These are phyloP conservation scores for Listronotus bonariensis DNA, from an alignment of 1,140 invertebrate species.

Conservation along the genomic window DNA sequence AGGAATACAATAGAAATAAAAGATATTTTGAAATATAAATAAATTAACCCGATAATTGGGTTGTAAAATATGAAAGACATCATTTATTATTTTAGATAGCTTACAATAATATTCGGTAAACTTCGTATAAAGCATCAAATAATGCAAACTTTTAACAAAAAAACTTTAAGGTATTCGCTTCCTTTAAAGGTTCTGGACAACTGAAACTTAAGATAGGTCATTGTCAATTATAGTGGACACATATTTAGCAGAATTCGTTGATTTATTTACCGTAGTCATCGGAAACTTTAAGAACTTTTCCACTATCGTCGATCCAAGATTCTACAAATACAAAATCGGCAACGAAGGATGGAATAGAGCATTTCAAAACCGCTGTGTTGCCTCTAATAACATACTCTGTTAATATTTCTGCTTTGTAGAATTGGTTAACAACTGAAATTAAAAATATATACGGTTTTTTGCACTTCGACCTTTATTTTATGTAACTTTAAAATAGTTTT, in stretches of 20 bases:
- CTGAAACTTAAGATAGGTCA: constrained; percentile 6
- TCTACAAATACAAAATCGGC: constrained; percentile 80
- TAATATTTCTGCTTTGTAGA: constrained; percentile 79
- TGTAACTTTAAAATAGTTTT: too few relatives aligned
- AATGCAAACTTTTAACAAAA: too few relatives aligned
- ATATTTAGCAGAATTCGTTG: too few relatives aligned
- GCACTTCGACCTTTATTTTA: too few relatives aligned
- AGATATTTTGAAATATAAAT: too few relatives aligned
- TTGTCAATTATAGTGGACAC: constrained; percentile 9
- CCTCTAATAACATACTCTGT: constrained; percentile 81
- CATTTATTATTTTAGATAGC: too few relatives aligned
- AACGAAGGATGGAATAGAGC: constrained; percentile 80
- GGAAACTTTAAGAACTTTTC: constrained; percentile 63
- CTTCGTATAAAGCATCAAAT: too few relatives aligned
- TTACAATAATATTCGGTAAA: too few relatives aligned
- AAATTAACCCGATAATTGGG: too few relatives aligned
- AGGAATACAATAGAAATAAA: too few relatives aligned
- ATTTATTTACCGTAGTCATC: constrained; percentile 64
- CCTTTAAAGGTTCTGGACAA: constrained; percentile 8
- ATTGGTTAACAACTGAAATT: constrained; percentile 77
- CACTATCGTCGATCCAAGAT: constrained; percentile 73
- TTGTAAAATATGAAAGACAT: too few relatives aligned
- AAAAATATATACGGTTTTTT: background rate
- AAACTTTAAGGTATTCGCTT: too few relatives aligned
- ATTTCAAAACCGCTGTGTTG: constrained; percentile 78